Evolutionary conservation across 2,797 vertebrate species (phyloP).

Genomic region (Serranus cabrilla): DNA sequence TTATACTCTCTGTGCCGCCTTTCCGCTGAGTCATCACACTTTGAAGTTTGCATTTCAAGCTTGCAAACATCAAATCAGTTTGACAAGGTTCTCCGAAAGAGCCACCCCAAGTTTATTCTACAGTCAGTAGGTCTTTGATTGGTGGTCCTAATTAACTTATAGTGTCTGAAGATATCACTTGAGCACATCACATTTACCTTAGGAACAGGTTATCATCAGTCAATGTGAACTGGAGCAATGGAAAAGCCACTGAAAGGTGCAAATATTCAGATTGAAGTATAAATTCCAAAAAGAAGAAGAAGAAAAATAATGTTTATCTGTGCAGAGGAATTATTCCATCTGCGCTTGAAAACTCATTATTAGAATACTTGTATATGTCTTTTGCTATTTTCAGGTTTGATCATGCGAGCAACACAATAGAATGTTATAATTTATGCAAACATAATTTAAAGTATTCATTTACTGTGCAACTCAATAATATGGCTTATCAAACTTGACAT

Average conservation of each 20-base stretch:
- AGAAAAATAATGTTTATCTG: background rate
- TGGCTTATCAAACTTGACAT: background rate
- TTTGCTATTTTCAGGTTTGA: background rate
- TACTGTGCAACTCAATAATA: background rate
- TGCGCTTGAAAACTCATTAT: background rate
- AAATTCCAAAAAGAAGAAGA: background rate
- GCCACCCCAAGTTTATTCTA: background rate
- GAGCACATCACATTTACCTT: background rate
- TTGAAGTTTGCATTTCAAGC: slow-evolving; percentile 16
- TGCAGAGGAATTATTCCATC: background rate
- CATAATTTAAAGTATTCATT: background rate
- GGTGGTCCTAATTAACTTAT: background rate
- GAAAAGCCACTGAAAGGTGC: background rate
- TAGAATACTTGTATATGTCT: background rate
- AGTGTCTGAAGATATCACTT: background rate
- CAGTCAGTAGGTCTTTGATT: background rate
- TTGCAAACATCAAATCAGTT: slow-evolving; percentile 5
- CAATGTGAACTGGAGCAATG: background rate
- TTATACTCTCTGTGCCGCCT: background rate
- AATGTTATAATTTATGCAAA: too few relatives aligned
- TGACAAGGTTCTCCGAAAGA: background rate
- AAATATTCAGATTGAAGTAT: background rate
- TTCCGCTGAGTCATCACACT: background rate
- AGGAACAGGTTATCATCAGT: too few relatives aligned
- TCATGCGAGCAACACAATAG: background rate